Base-by-base conservation (phyloP, 1,140 invertebrate genomes). In the Radopholus similis region DNA sequence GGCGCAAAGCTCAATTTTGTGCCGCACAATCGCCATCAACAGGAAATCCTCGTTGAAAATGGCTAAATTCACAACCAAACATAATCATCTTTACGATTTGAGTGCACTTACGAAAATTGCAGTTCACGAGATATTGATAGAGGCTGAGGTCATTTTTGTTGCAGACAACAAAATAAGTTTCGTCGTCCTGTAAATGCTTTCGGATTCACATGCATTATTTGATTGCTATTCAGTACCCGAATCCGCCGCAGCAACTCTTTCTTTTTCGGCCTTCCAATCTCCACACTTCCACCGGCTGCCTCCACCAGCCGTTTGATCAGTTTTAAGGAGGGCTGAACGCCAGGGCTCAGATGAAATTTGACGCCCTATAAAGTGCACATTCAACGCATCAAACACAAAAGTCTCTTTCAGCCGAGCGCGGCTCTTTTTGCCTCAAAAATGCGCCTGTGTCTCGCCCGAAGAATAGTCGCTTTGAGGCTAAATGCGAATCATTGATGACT, bases 21-120 rank as follows among this genome's bases (percentile, higher is more conserved):
- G 70, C 2, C 70, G 56, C 3, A 71, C 21, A 38, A 71, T 72
- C n/a, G 70, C 35, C 70, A 71, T 73, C 18, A 72, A 28, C 13
- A 71, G 23, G 37, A 71, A 72, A 15, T 71, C 70, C 23, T 71
- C 70, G 70, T 72, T 71, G 47, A 71, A 71, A 54, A 71, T 38
- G 11, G 70, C 70, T 71, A 40, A 44, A 70, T 60, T 28, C 30
- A 44, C 21, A 49, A 34, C 11, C 28, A 15, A 26, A 21, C 15
- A 32, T 53, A n/a, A 8, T 23, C 13, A 23, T 23, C 21, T 26
- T 53, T 18, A 21, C 8, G 62, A 64, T n/a, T n/a, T n/a, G 21
- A 38, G 18, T n/a, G 56, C 30, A 71, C 70, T 73, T 32, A 71
- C 70, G 70, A 30, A 71, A 73, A 15, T 57, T 55, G 23, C 54